Evolutionary conservation across 2,888 invertebrate genomes (phyloP).

Genomic region (Plebejus argus): DNA sequence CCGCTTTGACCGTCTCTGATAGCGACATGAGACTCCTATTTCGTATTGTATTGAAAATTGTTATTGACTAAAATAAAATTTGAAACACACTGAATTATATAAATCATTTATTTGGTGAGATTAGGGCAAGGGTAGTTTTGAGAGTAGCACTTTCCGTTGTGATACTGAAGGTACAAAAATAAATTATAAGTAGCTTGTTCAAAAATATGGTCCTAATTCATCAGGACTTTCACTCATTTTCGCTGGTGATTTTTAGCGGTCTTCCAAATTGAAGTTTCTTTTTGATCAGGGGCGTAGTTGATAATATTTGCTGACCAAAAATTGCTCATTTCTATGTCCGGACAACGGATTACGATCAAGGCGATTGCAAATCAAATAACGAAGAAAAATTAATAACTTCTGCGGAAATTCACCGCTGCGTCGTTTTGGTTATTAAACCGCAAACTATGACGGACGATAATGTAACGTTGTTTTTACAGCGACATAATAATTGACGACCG

Average conservation of each 20-base stretch:
- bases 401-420: neutral
- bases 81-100: neutral
- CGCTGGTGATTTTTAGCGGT: neutral
- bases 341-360: neutral
- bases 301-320: no score
- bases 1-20: slow-evolving; percentile 8
- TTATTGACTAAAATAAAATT: neutral
- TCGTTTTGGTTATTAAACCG: neutral
- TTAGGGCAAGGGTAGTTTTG: no score
- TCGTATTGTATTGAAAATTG: neutral
- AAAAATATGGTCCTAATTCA: neutral
- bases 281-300: no score
- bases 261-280: no score
- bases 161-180: no score
- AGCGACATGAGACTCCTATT: neutral
- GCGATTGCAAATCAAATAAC: neutral
- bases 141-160: no score
- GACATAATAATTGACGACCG: slow-evolving; percentile 24
- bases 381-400: neutral
- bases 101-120: no score
- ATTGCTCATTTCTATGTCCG: no score
- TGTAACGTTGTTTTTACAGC: slow-evolving; percentile 26
- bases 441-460: neutral
- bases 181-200: no score
- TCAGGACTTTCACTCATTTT: neutral